Evolutionary conservation across 2,888 invertebrate species (phyloP), one percentile per base, ranked within the genome.

Genomic region (Campopleginae sp.): DNA sequence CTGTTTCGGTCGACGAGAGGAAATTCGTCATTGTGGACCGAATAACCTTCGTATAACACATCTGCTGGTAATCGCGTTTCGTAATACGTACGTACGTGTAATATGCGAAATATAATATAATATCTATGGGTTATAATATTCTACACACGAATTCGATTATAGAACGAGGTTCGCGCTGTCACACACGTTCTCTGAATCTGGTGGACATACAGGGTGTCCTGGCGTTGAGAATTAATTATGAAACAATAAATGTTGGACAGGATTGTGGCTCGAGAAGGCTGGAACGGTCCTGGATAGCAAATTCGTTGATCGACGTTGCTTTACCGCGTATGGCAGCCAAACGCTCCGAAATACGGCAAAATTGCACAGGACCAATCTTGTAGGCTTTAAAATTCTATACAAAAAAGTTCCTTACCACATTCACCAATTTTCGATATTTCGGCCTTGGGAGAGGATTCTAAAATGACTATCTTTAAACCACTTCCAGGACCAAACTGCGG

Each of bases 1-100:
- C n/a, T 27, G 58, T 23, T 74, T 58, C 74, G 23, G 23, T 33
- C 44, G n/a, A n/a, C 14, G 44, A 46, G 27, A 44, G 44, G 63
- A 42, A 74, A 74, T 74, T 44, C 42, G 42, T 58, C 58, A 79
- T 75, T 63, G n/a, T 44, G 66, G 44, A n/a, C 38, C 27, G 65
- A 19, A 19, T 58, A 81, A 70, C 65, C 65, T 76, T 61, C n/a
- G n/a, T n/a, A 86, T 84, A 80, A 51, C 78, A 82, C 75, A 80
- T 72, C 78, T 80, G 86, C 80, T 80, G 80, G 71, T 80, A 85
- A 82, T 85, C 80, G 68, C 74, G 79, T 68, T 87, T 74, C 27
- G 27, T 42, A 38, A 54, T 58, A 38, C 42, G 44, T 75, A 72
- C 23, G 6, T 42, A 42, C 42, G 42, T 58, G 27, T 61, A 27